Base-by-base conservation (phyloP, 2,113 vertebrate species). In the Engystomops pustulosus region DNA sequence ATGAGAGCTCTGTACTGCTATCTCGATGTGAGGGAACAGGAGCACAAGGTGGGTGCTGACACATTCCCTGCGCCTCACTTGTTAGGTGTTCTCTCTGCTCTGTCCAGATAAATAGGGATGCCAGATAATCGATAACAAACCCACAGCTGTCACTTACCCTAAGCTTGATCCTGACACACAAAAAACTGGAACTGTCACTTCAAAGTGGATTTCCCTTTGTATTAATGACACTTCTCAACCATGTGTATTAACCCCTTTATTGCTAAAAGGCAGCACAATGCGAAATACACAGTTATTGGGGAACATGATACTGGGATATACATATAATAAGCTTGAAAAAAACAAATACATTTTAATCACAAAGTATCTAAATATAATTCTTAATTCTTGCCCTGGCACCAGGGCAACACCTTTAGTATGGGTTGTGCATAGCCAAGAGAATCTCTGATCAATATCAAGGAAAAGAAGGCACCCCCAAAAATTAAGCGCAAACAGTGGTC, bases 81-180 rank as follows among this genome's bases (percentile, higher is more conserved):
- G 79, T 79, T 84, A 78, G 65, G 62, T 51, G 49, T 80, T 71
- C 27, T 53, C 81, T 88, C 87, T 86, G 86, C 90, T 88, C 77
- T 89, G 78, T 77, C 75, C 91, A 91, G 93, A 95, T 95, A 94
- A 96, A 92, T 91, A 85, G 70, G 87, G 85, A 69, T 96, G 96
- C 94, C 95, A 95, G 88, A 96, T 96, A 96, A 96, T 97, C 94
- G 90, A 97, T 96, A 92, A 87, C 88, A 92, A 93, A 89, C 90
- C 90, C 88, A 93, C 93, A 94, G 94, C 94, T 96, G 95, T 95
- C 95, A 93, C 89, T 87, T 93, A 94, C 93, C 91, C 89, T 88
- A 90, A 93, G 92, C 90, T 83, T 90, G 89, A 91, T 90, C 92
- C 88, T 68, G 91, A 89, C 87, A 82, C 84, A 89, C 92, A 89